These are phyloP conservation scores for Agrotis segetum DNA, from an alignment of 2,888 invertebrate species.

Conservation along the genomic window DNA sequence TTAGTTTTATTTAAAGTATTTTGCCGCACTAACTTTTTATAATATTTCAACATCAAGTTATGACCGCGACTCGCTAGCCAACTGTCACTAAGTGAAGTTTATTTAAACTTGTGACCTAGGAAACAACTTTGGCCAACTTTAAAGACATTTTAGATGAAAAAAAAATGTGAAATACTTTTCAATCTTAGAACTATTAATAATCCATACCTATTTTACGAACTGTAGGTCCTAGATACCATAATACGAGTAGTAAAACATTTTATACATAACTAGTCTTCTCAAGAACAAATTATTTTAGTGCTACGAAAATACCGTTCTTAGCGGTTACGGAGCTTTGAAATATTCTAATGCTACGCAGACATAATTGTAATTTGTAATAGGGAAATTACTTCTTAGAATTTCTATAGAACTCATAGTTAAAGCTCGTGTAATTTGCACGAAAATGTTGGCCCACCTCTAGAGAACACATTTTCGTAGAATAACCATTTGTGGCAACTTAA, in stretches of 20 bases:
- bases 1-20: too few species aligned
- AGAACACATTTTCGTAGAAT: constrained; percentile 4
- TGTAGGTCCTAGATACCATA: not conserved
- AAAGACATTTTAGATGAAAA: not conserved
- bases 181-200: constrained; percentile 2
- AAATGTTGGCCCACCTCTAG: not conserved
- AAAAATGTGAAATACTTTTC: not conserved
- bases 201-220: not conserved
- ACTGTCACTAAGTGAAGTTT: not conserved
- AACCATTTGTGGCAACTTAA: not conserved
- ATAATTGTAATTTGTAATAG: constrained; percentile 1
- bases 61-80: not conserved
- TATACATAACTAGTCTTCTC: too few species aligned
- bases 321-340: not conserved
- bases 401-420: too few species aligned
- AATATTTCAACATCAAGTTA: not conserved
- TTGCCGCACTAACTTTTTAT: too few species aligned
- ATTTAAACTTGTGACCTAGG: not conserved
- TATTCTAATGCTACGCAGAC: constrained; percentile 3
- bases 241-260: not conserved
- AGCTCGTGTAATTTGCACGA: too few species aligned
- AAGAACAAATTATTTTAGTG: constrained; percentile 6
- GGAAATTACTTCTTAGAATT: constrained; percentile 3
- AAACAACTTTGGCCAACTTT: not conserved
- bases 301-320: constrained; percentile 12